Evolutionary conservation across 2,113 vertebrate species (phyloP), one percentile per base, ranked within the genome.

Genomic region (Galemys pyrenaicus): DNA sequence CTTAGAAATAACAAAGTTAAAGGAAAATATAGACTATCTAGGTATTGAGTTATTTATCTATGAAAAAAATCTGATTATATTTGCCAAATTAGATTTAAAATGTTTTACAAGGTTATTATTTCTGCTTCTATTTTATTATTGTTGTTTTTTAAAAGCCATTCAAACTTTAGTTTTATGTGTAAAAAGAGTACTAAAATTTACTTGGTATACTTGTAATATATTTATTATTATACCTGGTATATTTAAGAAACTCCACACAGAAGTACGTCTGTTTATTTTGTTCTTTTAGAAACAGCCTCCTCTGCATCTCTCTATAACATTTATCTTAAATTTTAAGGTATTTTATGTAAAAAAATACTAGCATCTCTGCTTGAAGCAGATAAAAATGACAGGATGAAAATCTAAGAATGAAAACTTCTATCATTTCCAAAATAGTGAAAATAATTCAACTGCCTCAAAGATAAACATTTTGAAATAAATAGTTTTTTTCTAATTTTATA

Each of bases 351-450:
- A 94, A 87, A 64, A 96, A 78, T 89, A 65, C 44, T 39, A 91
- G 12, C 64, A 92, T 56, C 49, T 92, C 74, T 91, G 35, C 28
- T 71, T 91, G 19, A 95, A 75, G 28, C n/a, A 94, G 86, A 95
- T 95, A 71, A 91, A 96, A 91, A 70, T 92, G 73, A 90, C 73
- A 96, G 37, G 6, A 90, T 86, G 70, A 92, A 95, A 90, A 91
- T 20, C 32, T 91, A 11, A 64, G 73, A 81, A 75, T 65, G 86
- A 84, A 65, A 80, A 19, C 0, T 49, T 35, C 51, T 6, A 73
- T 97, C 35, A 83, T 88, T 82, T 92, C 35, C 12, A 92, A 94
- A 92, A 71, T 12, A 94, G 41, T 44, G 56, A 96, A 85, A 3
- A 44, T 54, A 62, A 89, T 87, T 93, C 7, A 65, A 26, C 11